Evolutionary conservation across 2,113 vertebrate species (phyloP), one percentile per base, ranked within the genome.

Genomic region (Raja brachyura): DNA sequence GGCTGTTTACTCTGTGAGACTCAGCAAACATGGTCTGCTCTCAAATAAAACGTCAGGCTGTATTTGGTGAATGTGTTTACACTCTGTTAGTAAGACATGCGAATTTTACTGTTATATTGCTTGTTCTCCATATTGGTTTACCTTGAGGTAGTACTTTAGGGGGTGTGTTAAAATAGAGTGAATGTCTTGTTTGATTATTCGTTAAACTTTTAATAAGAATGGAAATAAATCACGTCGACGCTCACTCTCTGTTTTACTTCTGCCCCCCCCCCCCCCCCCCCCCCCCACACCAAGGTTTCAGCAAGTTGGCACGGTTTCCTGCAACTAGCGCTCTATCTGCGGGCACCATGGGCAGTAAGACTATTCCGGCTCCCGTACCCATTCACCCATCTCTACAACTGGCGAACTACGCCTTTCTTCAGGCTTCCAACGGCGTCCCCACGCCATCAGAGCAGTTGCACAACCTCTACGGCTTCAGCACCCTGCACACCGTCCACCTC

Each of bases 301-400:
- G n/a, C 73, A 10, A 75, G 59, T 59, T 90, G 81, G 25, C 83
- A 28, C 59, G 73, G 6, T 74, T 56, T 56, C 61, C 48, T 4
- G 76, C 83, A 74, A 16, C 25, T 92, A 59, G n/a, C 85, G 31
- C 77, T 8, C n/a, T 54, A 28, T 93, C 48, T 56, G 20, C 0
- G 0, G 93, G 93, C 93, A 94, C 93, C 92, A 99, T 99, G 99
- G 98, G 98, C 95, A 99, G 99, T 95, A 99, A 99, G 96, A 98
- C 98, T 73, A 96, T 99, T 93, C 97, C 98, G 0, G 98, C 98
- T 0, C 99, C 99, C 0, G 98, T 99, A 81, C 99, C 99, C 61
- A 98, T 99, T 78, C 99, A 99, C 93, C 99, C 99, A 0, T 98
- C 98, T 76, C 96, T 99, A 61, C 98, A 99, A 95, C 96, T 99